Evolutionary conservation across 1,140 invertebrate genomes (phyloP), one percentile per base, ranked within the genome.

Genomic region (Leptopilina clavipes): DNA sequence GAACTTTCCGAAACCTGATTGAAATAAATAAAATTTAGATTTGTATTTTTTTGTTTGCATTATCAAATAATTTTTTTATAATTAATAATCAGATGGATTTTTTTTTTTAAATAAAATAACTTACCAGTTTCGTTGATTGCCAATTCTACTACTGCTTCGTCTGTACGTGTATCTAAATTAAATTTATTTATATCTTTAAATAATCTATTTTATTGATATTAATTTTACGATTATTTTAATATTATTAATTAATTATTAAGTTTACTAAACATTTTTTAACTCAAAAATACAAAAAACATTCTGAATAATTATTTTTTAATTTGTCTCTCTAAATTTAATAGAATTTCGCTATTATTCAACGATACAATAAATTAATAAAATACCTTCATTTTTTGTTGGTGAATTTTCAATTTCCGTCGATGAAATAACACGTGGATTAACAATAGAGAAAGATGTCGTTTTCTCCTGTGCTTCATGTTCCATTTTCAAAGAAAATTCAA

Each of bases 361-460:
- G 25, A 31, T 31, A 31, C 5, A 31, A 31, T 31, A 2, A 5
- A 31, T 31, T 31, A 37, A 31, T 31, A 65, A 65, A 10, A 0
- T 25, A 31, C 6, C 2, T 22, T 25, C 25, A 8, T 22, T 65
- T 22, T 25, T 14, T 14, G 14, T 1, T 0, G 2, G 0, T 65
- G 48, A 54, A 54, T 54, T 54, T 17, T 54, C 48, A 54, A 8
- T 54, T n/a, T 7, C 6, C 14, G n/a, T 8, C 7, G n/a, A 54
- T 54, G 18, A 17, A 8, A 17, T 54, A 17, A 17, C 14, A n/a
- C 48, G 97, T 12, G 97, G 97, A 1, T 91, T 98, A 8, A 97
- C 97, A 1, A 98, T 97, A 0, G 97, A 98, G 86, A 93, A 98
- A 0, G 97, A 97, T 0, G 94, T 98, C 73, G 95, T 98, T 25